A percentile compares a stretch with the other conserved stretches of the same genome.
These are phyloP conservation scores for Arizona elegans DNA, from an alignment of 2,113 vertebrate genomes.

Conservation along the genomic window DNA sequence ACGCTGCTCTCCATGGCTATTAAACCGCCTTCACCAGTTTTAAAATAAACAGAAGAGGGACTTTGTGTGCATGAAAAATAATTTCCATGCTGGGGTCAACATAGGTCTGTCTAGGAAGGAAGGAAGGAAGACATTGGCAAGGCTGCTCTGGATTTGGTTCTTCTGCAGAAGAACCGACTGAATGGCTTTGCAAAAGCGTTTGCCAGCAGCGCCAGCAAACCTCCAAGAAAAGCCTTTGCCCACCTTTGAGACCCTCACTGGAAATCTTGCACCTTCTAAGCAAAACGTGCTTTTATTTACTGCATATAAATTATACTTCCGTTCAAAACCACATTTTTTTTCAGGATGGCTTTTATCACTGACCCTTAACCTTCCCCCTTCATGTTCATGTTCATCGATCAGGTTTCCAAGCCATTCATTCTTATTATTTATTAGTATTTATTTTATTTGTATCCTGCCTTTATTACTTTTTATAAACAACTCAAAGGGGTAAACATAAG, in stretches of 20 bases:
- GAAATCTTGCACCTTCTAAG: not conserved
- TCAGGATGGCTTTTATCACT: not conserved
- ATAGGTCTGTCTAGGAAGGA: not conserved
- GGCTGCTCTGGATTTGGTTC: not conserved
- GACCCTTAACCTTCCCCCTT: too few species aligned
- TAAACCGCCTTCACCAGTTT: not conserved
- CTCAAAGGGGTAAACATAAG: not conserved
- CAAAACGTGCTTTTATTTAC: not conserved
- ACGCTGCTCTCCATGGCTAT: not conserved
- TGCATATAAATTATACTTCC: not conserved
- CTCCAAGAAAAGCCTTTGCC: not conserved
- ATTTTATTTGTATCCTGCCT: not conserved
- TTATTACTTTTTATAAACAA: not conserved
- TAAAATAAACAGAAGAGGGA: not conserved
- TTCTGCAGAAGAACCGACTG: not conserved
- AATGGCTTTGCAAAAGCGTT: not conserved
- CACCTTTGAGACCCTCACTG: not conserved
- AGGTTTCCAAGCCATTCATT: not conserved
- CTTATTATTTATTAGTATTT: not conserved
- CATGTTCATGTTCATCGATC: not conserved
- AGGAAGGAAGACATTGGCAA: not conserved
- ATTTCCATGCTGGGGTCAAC: not conserved
- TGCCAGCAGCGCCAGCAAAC: not conserved
- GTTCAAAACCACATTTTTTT: not conserved
- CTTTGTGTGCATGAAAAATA: not conserved